phyloP scores from a whole-genome alignment of 2,113 vertebrate species.

The western clawed frog (Xenopus tropicalis) region UCB_Xtro_10.0 CM004443.2:135223501-135224000 shows the following conservation, averaged over 20 bases:
- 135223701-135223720: conserved; percentile 87
- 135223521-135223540: too few species aligned
- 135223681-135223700: conserved; percentile 82
- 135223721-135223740: conserved; percentile 83
- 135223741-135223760: conserved; percentile 80
- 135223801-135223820: conserved; percentile 83
- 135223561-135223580: too few species aligned
- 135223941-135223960: conserved; percentile 69
- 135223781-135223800: conserved; percentile 81
- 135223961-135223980: conserved; percentile 45
- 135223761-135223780: conserved; percentile 88
- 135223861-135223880: conserved; percentile 90
- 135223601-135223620: too few species aligned
- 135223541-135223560: too few species aligned
- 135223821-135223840: conserved; percentile 74
- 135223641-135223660: too few species aligned
- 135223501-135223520: too few species aligned
- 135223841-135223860: conserved; percentile 80
- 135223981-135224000: conserved; percentile 37
- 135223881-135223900: conserved; percentile 80
- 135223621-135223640: too few species aligned
- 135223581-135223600: too few species aligned
- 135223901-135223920: conserved; percentile 83
- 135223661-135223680: too few species aligned
- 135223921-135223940: conserved; percentile 72